Conservation (phyloP, 2,113 vertebrate species). For the Periophthalmodon schlosseri region DNA sequence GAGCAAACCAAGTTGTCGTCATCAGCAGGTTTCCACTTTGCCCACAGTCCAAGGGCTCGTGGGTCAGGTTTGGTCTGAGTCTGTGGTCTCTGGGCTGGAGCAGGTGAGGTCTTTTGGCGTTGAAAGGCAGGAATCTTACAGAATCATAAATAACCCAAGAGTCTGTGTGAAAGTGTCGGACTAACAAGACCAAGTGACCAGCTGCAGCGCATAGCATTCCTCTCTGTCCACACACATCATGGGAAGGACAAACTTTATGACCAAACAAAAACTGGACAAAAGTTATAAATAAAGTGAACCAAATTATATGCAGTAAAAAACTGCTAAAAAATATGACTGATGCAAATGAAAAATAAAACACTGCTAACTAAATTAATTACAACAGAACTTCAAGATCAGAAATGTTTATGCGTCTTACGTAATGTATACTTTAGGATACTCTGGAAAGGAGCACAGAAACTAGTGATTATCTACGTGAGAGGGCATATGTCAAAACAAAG, state of each 20-base stretch:
- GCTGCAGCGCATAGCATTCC: constrained; percentile 58
- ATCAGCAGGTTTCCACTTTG: constrained; percentile 15
- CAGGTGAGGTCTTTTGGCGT: constrained; percentile 50
- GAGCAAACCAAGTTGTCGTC: constrained; percentile 49
- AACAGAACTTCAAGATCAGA: not conserved
- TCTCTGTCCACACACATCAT: constrained; percentile 46
- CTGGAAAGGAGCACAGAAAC: constrained; percentile 16
- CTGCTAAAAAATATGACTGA: not conserved
- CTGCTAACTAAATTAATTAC: no score
- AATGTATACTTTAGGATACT: constrained; percentile 21
- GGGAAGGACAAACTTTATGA: constrained; percentile 43
- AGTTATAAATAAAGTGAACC: not conserved
- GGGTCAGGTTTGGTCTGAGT: constrained; percentile 32
- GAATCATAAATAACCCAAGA: constrained; percentile 58
- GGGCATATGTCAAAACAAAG: constrained; percentile 20
- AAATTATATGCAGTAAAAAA: not conserved
- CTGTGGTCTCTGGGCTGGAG: constrained; percentile 46
- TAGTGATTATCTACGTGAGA: constrained; percentile 19
- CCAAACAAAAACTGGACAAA: constrained; percentile 42
- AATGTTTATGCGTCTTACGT: not conserved
- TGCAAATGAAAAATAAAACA: no score
- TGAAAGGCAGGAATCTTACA: constrained; percentile 57
- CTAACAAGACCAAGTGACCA: constrained; percentile 56
- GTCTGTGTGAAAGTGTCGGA: constrained; percentile 37
- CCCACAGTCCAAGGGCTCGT: constrained; percentile 4